phyloP scores from a whole-genome alignment of 2,797 vertebrate species.

The Sebastes matsubarae region DNA sequence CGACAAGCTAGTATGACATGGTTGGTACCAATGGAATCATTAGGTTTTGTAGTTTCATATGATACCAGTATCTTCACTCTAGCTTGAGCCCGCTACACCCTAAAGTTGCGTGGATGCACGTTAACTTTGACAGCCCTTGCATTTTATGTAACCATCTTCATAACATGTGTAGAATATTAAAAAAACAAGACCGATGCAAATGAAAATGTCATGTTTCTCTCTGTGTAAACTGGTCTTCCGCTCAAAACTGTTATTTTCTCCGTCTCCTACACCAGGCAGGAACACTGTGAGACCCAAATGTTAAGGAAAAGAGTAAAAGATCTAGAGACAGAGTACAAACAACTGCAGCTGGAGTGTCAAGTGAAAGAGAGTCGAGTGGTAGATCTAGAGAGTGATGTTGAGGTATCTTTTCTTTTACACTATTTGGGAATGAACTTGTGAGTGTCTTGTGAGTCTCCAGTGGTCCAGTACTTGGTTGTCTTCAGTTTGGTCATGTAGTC shows the following conservation, averaged over 20 bases:
- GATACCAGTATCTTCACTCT: too few species aligned
- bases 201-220: constrained; percentile 49
- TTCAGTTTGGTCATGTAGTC: constrained; percentile 53
- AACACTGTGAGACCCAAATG: constrained; percentile 86
- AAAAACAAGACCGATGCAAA: neutral
- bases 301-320: constrained; percentile 88
- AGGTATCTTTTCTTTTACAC: constrained; percentile 78
- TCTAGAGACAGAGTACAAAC: constrained; percentile 87
- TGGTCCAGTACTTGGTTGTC: constrained; percentile 55
- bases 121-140: neutral
- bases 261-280: constrained; percentile 82
- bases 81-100: too few species aligned
- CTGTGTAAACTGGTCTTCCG: constrained; percentile 55
- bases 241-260: constrained; percentile 65
- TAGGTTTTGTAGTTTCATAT: too few species aligned
- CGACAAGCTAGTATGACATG: too few species aligned
- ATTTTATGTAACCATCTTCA: neutral
- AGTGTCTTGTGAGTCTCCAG: constrained; percentile 69
- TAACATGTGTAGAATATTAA: neutral
- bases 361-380: constrained; percentile 84
- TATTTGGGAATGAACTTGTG: constrained; percentile 74
- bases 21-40: too few species aligned
- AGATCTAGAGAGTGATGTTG: constrained; percentile 86
- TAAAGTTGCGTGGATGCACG: too few species aligned
- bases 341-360: constrained; percentile 87